Base-by-base conservation (phyloP, 1,140 invertebrate genomes). In the Lepidostoma basale region DNA sequence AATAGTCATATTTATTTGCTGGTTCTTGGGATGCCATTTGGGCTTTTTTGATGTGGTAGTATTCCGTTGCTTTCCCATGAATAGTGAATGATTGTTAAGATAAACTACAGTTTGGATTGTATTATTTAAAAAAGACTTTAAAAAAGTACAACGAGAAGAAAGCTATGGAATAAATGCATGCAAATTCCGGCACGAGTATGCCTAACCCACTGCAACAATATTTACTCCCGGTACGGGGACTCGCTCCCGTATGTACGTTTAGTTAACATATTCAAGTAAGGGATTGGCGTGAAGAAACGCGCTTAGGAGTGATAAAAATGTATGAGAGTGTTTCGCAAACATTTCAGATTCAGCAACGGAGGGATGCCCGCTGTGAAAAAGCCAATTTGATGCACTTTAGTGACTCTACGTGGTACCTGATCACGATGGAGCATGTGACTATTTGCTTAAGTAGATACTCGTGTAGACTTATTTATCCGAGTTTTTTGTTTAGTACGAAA, bases 261-360 rank as follows among this genome's bases (percentile, higher is more conserved):
- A 18, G 8, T 56, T 39, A 56, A 22, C 52, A 39, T 56, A 56
- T 56, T 56, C 52, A 36, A 16, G 28, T 10, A 18, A 18, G 16
- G 28, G 52, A 56, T 56, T 39, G 52, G 16, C 2, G 4, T 16
- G 10, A 9, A 20, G 30, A 56, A 36, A 56, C 14, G 52, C 30
- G 52, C 52, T 22, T 36, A 23, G 3, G 18, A 22, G 8, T 14
- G 16, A 56, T 56, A 56, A 56, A 56, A 56, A 36, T 56, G 52
- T 56, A 56, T 56, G 30, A 36, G 30, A 20, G 5, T 33, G 14
- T 22, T 16, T 56, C 30, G 52, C 36, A 56, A 54, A 54, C 26
- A 54, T 28, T 54, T 28, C 47, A 26, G 25, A 52, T 30, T 52
- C 47, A 26, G 30, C 23, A 25, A 8, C 26, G 14, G 23, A 26